Conservation (phyloP, 2,113 vertebrate species). For the Chitala chitala region DNA sequence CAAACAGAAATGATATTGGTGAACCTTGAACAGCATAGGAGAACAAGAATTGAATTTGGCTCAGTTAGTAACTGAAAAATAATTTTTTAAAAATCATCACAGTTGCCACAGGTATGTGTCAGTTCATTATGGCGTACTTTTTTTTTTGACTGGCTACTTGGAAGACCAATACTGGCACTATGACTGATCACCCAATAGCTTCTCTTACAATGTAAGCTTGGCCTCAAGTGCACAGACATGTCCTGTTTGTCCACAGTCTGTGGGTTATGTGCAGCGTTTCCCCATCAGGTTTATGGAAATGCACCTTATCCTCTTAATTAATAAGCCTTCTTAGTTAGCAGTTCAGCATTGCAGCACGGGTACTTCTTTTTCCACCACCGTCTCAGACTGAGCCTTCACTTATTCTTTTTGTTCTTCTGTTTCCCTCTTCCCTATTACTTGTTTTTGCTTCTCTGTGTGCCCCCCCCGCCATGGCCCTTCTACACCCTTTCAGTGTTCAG, state of each 20-base stretch:
- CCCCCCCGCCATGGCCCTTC: constrained; percentile 46
- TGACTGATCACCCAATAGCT: not conserved
- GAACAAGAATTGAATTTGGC: no score
- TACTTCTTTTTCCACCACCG: constrained; percentile 21
- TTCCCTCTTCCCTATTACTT: not conserved
- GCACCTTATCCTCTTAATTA: constrained; percentile 38
- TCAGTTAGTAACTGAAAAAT: no score
- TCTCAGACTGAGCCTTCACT: constrained; percentile 34
- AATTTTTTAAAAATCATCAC: no score
- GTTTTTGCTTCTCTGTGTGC: constrained; percentile 17
- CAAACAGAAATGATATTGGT: not conserved
- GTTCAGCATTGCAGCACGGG: not conserved
- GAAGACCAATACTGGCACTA: no score
- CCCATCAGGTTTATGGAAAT: not conserved
- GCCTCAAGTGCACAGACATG: not conserved
- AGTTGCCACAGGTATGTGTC: no score
- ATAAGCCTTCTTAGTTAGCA: constrained; percentile 26
- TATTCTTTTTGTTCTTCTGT: constrained; percentile 38
- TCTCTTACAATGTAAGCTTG: not conserved
- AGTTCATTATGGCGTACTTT: no score
- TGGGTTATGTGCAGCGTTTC: not conserved
- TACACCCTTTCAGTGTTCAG: constrained; percentile 49
- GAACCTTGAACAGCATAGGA: no score
- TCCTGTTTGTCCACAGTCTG: not conserved
- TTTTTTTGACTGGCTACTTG: no score